These are phyloP conservation scores for Rhagium mordax DNA, from an alignment of 2,888 invertebrate species.

Conservation along the genomic window DNA sequence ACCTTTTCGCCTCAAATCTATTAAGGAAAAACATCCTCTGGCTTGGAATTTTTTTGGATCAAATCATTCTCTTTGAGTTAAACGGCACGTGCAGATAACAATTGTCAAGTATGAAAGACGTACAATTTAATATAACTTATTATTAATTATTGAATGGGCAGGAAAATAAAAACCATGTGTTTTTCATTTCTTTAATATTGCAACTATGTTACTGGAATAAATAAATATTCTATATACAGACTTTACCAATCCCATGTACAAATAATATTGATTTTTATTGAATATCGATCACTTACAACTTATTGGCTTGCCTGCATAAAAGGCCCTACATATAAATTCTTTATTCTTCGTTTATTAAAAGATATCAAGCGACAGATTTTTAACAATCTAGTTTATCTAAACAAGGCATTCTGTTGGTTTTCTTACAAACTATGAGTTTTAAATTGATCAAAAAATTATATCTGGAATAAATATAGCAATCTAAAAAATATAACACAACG, in stretches of 20 bases:
- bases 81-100: too few species aligned
- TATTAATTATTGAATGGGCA: neutral
- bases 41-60: too few species aligned
- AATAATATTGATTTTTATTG: slow-evolving; percentile 40
- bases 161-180: slow-evolving; percentile 29
- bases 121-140: neutral
- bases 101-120: neutral
- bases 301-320: slow-evolving; percentile 47
- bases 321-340: slow-evolving; percentile 39
- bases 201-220: slow-evolving; percentile 58
- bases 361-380: slow-evolving; percentile 38
- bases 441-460: slow-evolving; percentile 35
- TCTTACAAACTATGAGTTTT: slow-evolving; percentile 31
- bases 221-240: slow-evolving; percentile 61
- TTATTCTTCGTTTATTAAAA: slow-evolving; percentile 34
- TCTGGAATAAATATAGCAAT: slow-evolving; percentile 44
- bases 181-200: slow-evolving; percentile 43
- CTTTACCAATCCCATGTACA: slow-evolving; percentile 57
- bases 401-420: slow-evolving; percentile 42
- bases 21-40: too few species aligned
- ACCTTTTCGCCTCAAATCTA: too few species aligned
- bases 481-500: slow-evolving; percentile 40
- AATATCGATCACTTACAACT: slow-evolving; percentile 44
- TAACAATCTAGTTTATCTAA: slow-evolving; percentile 33
- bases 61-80: too few species aligned